phyloP scores from a whole-genome alignment of 2,113 vertebrate species.

The Petrocephalus microphthalmus region DNA sequence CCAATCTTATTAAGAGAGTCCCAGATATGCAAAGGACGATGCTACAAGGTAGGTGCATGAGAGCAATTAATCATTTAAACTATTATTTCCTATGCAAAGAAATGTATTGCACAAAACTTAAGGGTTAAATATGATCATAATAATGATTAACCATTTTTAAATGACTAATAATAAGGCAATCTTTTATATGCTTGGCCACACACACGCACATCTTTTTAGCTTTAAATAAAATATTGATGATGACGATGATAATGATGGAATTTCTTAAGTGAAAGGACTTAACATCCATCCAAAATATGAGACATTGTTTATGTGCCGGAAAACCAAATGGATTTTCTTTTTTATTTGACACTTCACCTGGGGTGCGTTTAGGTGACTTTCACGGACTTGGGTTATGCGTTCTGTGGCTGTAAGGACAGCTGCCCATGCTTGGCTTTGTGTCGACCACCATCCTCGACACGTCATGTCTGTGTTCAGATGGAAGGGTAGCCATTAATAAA shows the following conservation, averaged over 20 bases:
- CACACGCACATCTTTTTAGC: conserved; percentile 41
- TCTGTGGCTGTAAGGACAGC: conserved; percentile 55
- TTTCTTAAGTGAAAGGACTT: conserved; percentile 37
- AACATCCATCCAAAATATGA: conserved; percentile 40
- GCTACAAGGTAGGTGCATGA: conserved; percentile 85
- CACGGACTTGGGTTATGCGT: conserved; percentile 46
- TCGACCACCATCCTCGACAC: conserved; percentile 51
- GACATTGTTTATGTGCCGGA: conserved; percentile 48
- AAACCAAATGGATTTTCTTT: conserved; percentile 43
- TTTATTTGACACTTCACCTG: conserved; percentile 43
- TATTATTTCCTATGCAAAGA: conserved; percentile 98
- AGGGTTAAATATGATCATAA: conserved; percentile 51
- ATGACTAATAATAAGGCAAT: conserved; percentile 41
- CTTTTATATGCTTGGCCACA: conserved; percentile 56
- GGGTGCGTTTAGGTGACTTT: conserved; percentile 45
- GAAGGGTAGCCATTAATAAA: conserved; percentile 55
- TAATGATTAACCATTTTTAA: conserved; percentile 45
- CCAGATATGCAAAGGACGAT: conserved; percentile 55
- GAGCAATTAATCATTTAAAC: conserved; percentile 58
- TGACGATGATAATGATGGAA: conserved; percentile 15
- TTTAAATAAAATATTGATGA: conserved; percentile 39
- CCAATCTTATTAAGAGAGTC: conserved; percentile 62
- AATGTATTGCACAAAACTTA: conserved; percentile 80
- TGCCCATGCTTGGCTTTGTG: conserved; percentile 50
- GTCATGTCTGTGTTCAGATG: conserved; percentile 55